Conservation (phyloP, 2,888 invertebrate species). For the Ichneumoninae sp. region DNA sequence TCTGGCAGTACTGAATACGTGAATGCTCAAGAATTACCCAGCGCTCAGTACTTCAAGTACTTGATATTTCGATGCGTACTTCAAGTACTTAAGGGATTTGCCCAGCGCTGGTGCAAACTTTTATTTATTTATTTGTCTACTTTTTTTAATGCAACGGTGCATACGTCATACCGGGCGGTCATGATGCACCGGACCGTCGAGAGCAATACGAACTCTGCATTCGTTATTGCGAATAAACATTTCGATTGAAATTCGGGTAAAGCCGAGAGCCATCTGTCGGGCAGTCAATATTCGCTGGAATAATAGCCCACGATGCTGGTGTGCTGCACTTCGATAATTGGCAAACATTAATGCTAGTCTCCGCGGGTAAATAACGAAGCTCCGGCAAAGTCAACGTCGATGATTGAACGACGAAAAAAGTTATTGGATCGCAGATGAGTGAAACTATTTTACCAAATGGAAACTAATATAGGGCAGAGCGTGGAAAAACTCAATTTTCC, state of each 20-base stretch:
- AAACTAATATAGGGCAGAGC: not conserved
- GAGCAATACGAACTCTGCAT: not conserved
- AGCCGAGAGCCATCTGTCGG: conserved; percentile 62
- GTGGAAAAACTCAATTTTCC: too few relatives aligned
- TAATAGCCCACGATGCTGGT: not conserved
- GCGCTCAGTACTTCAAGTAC: too few relatives aligned
- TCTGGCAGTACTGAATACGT: too few relatives aligned
- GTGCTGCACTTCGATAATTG: conserved; percentile 1
- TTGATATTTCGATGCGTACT: too few relatives aligned
- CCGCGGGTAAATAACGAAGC: not conserved
- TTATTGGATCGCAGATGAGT: not conserved
- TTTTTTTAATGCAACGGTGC: conserved; percentile 3
- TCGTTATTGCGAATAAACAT: conserved; percentile 61
- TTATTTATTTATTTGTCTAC: not conserved
- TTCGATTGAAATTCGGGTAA: conserved; percentile 71
- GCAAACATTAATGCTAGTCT: not conserved
- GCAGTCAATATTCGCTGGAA: conserved; percentile 44
- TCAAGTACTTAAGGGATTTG: too few relatives aligned
- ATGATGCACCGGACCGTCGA: not conserved
- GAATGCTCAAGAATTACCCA: too few relatives aligned
- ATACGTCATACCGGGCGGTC: not conserved
- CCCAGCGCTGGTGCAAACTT: too few relatives aligned
- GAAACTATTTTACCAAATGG: not conserved
- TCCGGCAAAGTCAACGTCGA: not conserved
- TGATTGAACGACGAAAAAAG: not conserved